Conservation (phyloP, 2,797 vertebrate genomes). For the Spheniscus humboldti region DNA sequence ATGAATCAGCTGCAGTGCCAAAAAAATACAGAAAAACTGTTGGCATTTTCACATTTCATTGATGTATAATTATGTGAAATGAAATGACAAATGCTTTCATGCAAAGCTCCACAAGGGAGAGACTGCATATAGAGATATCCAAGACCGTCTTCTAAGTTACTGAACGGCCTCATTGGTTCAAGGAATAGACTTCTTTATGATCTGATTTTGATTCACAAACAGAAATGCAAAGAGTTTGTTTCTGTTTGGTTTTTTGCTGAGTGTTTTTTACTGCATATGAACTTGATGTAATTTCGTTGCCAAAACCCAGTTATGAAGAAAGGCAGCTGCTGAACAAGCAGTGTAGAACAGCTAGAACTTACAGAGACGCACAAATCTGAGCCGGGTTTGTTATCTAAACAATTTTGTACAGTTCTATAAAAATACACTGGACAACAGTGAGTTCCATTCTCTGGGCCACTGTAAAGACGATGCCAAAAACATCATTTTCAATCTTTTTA, state of each 20-base stretch:
- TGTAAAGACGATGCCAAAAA: not conserved
- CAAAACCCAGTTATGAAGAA: not conserved
- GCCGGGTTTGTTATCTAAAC: not conserved
- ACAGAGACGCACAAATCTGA: not conserved
- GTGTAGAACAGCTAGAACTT: not conserved
- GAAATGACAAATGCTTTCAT: not conserved
- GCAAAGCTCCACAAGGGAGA: not conserved
- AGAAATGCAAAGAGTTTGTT: not conserved
- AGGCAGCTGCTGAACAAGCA: not conserved
- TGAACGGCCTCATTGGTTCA: not conserved
- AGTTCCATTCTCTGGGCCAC: not conserved
- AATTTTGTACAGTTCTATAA: not conserved
- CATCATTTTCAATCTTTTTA: not conserved
- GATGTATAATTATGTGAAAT: constrained; percentile 1
- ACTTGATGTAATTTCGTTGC: not conserved
- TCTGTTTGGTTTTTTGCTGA: not conserved
- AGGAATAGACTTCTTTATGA: not conserved
- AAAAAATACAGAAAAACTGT: not conserved
- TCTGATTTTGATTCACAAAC: not conserved
- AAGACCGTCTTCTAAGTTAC: not conserved
- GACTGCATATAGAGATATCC: not conserved
- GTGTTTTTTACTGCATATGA: not conserved
- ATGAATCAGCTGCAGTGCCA: not conserved
- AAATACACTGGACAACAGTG: not conserved
- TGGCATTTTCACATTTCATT: not conserved